Conservation (phyloP, 2,797 vertebrate species). For the Sebastes cheni region DNA sequence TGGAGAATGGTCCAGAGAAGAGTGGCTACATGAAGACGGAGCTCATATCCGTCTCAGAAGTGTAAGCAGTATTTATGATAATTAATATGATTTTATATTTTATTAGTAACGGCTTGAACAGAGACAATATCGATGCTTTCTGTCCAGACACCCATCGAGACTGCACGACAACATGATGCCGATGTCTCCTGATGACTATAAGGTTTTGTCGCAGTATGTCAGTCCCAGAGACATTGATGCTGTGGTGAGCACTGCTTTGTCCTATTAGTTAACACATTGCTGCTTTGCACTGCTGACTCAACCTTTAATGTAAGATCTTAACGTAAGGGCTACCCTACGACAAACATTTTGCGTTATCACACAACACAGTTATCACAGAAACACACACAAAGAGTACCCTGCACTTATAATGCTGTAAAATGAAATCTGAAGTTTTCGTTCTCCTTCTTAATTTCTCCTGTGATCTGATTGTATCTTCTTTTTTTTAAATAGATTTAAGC, state of each 20-base stretch:
- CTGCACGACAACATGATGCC: conserved; percentile 83
- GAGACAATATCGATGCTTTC: neutral
- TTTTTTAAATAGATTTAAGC: no score
- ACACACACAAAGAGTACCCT: neutral
- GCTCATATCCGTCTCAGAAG: conserved; percentile 96
- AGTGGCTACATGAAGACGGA: conserved; percentile 95
- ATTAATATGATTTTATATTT: neutral
- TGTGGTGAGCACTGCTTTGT: conserved; percentile 79
- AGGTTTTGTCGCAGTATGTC: conserved; percentile 81
- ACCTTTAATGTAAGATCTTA: neutral
- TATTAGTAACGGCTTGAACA: fast-evolving
- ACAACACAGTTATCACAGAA: neutral
- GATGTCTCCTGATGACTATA: conserved; percentile 92
- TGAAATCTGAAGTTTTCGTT: no score
- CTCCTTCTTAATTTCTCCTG: neutral
- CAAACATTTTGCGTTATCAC: neutral
- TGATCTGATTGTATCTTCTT: neutral
- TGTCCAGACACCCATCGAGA: conserved; percentile 64
- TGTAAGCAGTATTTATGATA: conserved; percentile 81
- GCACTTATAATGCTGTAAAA: neutral
- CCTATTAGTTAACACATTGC: neutral
- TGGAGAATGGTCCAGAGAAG: conserved; percentile 80
- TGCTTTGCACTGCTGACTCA: neutral
- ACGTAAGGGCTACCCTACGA: neutral
- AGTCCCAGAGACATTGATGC: conserved; percentile 83